Base-by-base conservation (phyloP, 2,888 invertebrate species). In the Drosophila merina region DNA sequence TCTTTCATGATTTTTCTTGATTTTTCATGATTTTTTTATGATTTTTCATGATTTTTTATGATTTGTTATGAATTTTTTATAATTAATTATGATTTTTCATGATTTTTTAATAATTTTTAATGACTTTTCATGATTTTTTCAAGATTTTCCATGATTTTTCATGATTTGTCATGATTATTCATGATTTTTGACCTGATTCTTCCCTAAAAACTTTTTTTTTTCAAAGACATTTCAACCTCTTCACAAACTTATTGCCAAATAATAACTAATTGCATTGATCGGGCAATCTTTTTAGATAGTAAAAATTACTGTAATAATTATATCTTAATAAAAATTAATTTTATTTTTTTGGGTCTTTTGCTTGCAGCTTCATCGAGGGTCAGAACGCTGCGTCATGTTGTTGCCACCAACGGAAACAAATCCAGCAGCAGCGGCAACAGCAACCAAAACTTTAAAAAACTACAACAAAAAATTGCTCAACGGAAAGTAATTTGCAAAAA, bases 371-470 rank as follows among this genome's bases (percentile, higher is more conserved):
- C 63, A 72, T 63, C 31, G 54, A 67, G 55, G 64, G 49, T 44
- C 50, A 50, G 42, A 59, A 70, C 54, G 68, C 71, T 58, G 77
- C 88, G 88, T 86, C 80, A 82, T 82, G 82, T 79, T 84, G 81
- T 75, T 84, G 81, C 73, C 69, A 68, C 72, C 54, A 74, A 50
- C 54, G 69, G 54, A 70, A 81, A 64, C 70, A 58, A 76, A 73
- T 75, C 63, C 63, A 64, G 62, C 80, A 71, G 49, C 60, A 78
- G 47, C 58, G 45, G 36, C 44, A 56, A 58, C 52, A 57, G 45
- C 56, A 45, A 77, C 26, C 1, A 20, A 20, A 58, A 51, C 49
- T 28, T 6, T 28, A 28, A 28, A 28, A 28, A 64, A 47, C 64
- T 64, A 72, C 66, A 33, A 50, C 49, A 50, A 31, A 56, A 52